These are phyloP conservation scores for Patella ulyssiponensis DNA, from an alignment of 2,888 invertebrate genomes.

Conservation along the genomic window DNA sequence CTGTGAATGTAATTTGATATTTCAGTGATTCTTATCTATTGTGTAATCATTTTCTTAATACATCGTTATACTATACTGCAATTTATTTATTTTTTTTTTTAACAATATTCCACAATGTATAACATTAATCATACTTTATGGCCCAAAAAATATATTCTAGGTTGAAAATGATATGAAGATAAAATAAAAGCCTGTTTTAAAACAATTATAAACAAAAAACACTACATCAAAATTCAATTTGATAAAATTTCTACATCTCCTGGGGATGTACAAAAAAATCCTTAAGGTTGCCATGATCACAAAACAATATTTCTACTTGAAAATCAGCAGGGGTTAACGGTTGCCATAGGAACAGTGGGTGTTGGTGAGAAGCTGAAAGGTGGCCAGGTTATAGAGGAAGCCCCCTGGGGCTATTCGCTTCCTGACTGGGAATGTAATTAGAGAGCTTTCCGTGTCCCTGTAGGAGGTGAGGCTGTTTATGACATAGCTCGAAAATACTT, in stretches of 20 bases:
- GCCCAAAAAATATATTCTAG: too few relatives aligned
- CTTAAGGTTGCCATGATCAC: constrained; percentile 11
- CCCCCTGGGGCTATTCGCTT: constrained; percentile 12
- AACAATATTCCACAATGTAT: too few relatives aligned
- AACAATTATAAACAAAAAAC: not conserved
- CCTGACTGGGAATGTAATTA: constrained; percentile 21
- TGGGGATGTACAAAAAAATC: constrained; percentile 8
- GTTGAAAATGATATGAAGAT: constrained; percentile 3
- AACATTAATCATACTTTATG: too few relatives aligned
- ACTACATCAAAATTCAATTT: constrained; percentile 11
- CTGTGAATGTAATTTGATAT: too few relatives aligned
- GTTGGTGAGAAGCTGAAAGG: constrained; percentile 12
- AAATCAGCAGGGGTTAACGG: constrained; percentile 5
- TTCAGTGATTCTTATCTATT: too few relatives aligned
- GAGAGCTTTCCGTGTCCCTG: constrained; percentile 20
- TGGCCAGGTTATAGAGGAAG: constrained; percentile 11
- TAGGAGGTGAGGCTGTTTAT: constrained; percentile 22
- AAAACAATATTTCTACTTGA: constrained; percentile 12
- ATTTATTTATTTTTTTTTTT: too few relatives aligned
- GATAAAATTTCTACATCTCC: constrained; percentile 7
- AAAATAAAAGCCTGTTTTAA: constrained; percentile 12
- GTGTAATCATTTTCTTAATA: too few relatives aligned
- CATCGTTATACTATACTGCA: too few relatives aligned
- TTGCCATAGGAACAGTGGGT: constrained; percentile 7
- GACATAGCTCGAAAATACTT: constrained; percentile 14